Conservation (phyloP, 2,797 vertebrate genomes). For the Gallinago solitaria region DNA sequence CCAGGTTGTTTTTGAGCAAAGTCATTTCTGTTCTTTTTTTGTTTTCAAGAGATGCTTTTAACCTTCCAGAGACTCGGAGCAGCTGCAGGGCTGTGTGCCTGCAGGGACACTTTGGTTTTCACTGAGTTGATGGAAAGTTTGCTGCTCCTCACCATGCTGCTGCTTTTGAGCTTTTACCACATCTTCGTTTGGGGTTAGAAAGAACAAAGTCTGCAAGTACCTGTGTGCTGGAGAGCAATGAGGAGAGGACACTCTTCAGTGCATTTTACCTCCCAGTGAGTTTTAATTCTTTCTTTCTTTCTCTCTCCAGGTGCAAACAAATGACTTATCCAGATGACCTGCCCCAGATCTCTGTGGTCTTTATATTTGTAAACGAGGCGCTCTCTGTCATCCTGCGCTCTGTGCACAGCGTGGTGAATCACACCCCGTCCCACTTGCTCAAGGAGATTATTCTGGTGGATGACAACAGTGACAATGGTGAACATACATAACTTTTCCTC, state of each 20-base stretch:
- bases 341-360: slow-evolving; percentile 96
- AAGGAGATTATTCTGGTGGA: slow-evolving; percentile 98
- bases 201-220: neutral
- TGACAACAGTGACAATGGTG: slow-evolving; percentile 96
- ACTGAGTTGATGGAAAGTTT: neutral
- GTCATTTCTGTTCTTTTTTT: neutral
- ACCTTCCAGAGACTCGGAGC: neutral
- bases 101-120: neutral
- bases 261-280: neutral
- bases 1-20: neutral
- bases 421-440: slow-evolving; percentile 92
- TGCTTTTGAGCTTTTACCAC: neutral
- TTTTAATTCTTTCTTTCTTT: neutral
- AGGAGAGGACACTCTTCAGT: neutral
- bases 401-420: slow-evolving; percentile 96
- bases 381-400: slow-evolving; percentile 96
- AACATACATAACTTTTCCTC: neutral
- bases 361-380: slow-evolving; percentile 97
- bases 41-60: neutral
- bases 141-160: neutral
- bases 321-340: slow-evolving; percentile 86
- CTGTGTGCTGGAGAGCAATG: neutral
- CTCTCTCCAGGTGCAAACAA: slow-evolving; percentile 86
- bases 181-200: neutral
- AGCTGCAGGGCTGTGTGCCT: neutral